Evolutionary conservation across 2,888 invertebrate species (phyloP).

Genomic region (Yponomeuta cagnagella): DNA sequence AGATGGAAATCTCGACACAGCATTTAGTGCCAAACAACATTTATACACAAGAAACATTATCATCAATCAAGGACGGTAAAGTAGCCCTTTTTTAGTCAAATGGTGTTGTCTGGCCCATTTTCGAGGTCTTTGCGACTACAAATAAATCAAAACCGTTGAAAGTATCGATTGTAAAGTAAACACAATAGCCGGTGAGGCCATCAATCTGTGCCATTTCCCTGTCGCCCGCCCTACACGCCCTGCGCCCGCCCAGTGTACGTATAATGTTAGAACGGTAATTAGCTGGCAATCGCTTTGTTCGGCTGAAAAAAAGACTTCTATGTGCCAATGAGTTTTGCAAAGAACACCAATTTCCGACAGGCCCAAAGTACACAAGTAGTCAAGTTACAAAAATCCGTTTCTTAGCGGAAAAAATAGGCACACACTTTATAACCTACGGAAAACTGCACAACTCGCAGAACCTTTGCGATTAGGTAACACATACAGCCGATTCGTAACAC

Average conservation of each 20-base stretch:
- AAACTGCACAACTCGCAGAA: background rate
- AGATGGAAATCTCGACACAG: background rate
- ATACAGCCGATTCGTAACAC: background rate
- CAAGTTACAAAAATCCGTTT: background rate
- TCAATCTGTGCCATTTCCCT: slow-evolving; percentile 14
- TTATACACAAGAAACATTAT: background rate
- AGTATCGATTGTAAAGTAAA: slow-evolving; percentile 1
- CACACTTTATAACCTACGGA: slow-evolving; percentile 1
- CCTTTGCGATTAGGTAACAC: background rate
- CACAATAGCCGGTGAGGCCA: slow-evolving; percentile 11
- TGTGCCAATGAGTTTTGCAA: background rate
- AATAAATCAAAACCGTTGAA: background rate
- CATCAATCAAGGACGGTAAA: background rate
- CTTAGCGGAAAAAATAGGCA: too few relatives aligned
- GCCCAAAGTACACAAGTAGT: slow-evolving; percentile 1
- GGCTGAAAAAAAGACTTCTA: slow-evolving; percentile 16
- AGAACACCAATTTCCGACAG: background rate
- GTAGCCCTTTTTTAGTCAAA: background rate
- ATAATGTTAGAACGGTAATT: slow-evolving; percentile 24
- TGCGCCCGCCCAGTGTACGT: slow-evolving; percentile 18
- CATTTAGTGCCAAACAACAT: background rate
- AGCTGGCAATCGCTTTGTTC: slow-evolving; percentile 17
- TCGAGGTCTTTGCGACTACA: background rate
- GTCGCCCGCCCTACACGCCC: slow-evolving; percentile 8
- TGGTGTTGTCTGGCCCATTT: background rate